These are phyloP conservation scores for Gallinago nigripennis DNA, from an alignment of 2,797 vertebrate genomes.

Conservation along the genomic window DNA sequence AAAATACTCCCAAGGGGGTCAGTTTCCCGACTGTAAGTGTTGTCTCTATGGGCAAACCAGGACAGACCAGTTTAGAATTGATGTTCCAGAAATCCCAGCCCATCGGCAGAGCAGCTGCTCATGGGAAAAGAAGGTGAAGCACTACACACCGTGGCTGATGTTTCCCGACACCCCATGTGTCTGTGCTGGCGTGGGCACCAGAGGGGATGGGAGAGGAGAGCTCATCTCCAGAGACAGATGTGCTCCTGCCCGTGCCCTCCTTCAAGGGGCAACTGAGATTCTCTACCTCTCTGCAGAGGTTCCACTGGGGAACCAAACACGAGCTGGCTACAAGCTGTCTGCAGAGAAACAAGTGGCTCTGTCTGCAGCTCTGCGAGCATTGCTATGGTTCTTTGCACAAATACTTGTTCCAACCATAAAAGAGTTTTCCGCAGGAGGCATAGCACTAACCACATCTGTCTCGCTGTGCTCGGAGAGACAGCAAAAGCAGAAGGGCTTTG, in stretches of 20 bases:
- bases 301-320: background rate
- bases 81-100: background rate
- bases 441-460: background rate
- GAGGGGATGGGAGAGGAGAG: background rate
- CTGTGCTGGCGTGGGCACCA: fast-evolving
- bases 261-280: background rate
- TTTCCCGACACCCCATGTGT: fast-evolving
- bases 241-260: background rate
- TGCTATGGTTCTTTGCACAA: background rate
- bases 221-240: background rate
- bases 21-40: background rate
- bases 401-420: background rate
- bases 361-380: background rate
- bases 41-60: background rate
- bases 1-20: background rate
- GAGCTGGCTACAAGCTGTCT: background rate
- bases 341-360: background rate
- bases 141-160: fast-evolving
- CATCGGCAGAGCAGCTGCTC: background rate
- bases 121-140: background rate
- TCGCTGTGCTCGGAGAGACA: background rate
- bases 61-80: background rate
- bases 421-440: background rate
- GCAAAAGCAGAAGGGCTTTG: background rate
- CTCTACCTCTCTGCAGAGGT: background rate